phyloP scores from a whole-genome alignment of 2,113 vertebrate genomes.

The Microcebus griseorufus region DNA sequence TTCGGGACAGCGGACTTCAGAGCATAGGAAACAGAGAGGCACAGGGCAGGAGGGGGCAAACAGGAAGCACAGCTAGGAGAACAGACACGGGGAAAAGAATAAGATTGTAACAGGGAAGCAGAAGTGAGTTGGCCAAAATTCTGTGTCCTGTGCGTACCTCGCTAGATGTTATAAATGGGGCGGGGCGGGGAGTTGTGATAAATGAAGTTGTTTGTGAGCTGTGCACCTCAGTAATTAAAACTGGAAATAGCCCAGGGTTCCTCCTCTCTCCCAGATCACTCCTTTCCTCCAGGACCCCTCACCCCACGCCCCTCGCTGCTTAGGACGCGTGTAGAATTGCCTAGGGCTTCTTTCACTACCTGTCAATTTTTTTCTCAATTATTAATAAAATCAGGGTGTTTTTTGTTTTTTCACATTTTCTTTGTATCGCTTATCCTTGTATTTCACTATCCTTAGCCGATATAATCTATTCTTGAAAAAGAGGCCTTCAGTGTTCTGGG shows the following conservation, averaged over 20 bases:
- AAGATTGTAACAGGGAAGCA: not conserved
- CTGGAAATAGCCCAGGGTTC: not conserved
- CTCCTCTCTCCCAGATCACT: not conserved
- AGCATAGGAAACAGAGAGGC: not conserved
- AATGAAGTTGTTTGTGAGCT: not conserved
- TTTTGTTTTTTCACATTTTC: not conserved
- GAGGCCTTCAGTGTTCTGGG: not conserved
- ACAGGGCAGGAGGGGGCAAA: accelerated
- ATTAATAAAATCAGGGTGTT: not conserved
- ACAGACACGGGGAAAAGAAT: not conserved
- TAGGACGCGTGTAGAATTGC: not conserved
- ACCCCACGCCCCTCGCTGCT: not conserved
- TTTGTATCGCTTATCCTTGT: not conserved
- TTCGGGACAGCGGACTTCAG: not conserved
- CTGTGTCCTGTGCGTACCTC: not conserved
- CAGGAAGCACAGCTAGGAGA: not conserved
- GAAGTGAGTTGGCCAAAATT: not conserved
- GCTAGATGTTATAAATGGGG: not conserved
- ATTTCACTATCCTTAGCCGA: not conserved
- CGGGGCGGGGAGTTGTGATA: not conserved
- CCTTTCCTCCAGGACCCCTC: not conserved
- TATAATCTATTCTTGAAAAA: not conserved
- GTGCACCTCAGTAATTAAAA: not conserved
- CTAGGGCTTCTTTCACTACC: not conserved
- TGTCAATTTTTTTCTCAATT: not conserved